Base-by-base conservation (phyloP, 1,140 invertebrate genomes). In the Camponotus floridanus region DNA sequence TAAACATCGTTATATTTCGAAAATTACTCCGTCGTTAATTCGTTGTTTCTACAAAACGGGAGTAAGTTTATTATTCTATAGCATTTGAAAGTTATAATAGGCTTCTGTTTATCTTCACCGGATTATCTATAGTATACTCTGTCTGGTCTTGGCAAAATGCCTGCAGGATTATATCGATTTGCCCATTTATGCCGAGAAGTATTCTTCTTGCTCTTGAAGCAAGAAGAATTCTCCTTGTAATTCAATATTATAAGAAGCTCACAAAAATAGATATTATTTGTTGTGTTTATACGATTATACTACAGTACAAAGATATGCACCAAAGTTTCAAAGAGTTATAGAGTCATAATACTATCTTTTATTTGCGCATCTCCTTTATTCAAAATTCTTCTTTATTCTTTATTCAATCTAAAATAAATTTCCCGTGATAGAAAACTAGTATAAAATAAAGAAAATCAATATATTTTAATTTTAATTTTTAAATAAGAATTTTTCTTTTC, bases 51-150 rank as follows among this genome's bases (percentile, higher is more conserved):
- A 26, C 42, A 36, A 26, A 33, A 80, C 45, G 45, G 31, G 8
- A 68, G 67, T 80, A 80, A 70, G 78, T 80, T 80, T 80, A 70
- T 80, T 70, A 70, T 80, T 21, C 48, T 42, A 48, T 57, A 80
- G 65, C 48, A 57, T 80, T 78, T 70, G 33, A 15, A 70, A 80
- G 64, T 80, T 80, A 80, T 80, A 70, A 70, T 70, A 80, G 64
- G 51, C 51, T 80, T 36, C 64, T 57, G 65, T 70, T 80, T 70
- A 80, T 70, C 78, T 80, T 80, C 9, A 48, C 21, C 15, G 11
- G 64, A 70, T 80, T 80, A 80, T 80, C 36, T 21, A 55, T 80
- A 57, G 2, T 39, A 45, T 64, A 57, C 42, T 80, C 36, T 80
- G 5, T 36, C 65, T 51, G 15, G 36, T 61, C 11, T 31, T 70